Percentiles rank a stretch among this genome's conserved stretches.
Conservation (phyloP, 2,113 vertebrate species). For the Todiramphus chloris region DNA sequence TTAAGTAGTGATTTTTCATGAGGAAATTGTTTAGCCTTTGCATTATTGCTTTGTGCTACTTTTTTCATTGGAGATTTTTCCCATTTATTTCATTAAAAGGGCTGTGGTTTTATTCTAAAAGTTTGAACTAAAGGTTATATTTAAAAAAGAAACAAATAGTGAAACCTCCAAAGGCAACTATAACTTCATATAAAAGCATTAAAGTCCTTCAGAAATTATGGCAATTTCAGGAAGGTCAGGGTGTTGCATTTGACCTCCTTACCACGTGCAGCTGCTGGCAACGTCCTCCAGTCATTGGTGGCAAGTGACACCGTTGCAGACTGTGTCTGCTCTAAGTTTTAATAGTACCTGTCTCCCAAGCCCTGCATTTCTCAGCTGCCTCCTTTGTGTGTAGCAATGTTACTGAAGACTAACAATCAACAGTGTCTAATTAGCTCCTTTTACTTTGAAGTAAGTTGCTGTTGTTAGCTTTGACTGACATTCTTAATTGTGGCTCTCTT, state of each 20-base stretch:
- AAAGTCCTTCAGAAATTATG: accelerated
- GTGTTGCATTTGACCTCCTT: neutral
- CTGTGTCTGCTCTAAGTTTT: neutral
- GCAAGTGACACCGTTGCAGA: neutral
- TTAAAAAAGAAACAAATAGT: neutral
- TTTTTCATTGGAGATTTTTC: neutral
- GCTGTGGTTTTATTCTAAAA: neutral
- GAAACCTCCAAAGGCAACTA: neutral
- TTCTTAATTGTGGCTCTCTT: conserved; percentile 46
- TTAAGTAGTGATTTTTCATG: neutral
- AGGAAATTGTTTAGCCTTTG: neutral
- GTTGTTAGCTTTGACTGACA: conserved; percentile 58
- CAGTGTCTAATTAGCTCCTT: conserved; percentile 10
- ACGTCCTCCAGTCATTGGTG: neutral
- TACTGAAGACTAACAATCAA: conserved; percentile 10
- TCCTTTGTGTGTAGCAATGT: neutral
- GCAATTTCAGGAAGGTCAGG: neutral
- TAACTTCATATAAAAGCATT: neutral
- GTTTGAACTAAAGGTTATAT: neutral
- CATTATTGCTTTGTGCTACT: neutral
- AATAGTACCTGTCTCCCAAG: neutral
- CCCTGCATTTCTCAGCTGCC: neutral
- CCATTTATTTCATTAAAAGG: neutral
- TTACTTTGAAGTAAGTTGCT: conserved; percentile 27
- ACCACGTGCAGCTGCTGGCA: neutral